Evolutionary conservation across 1,140 invertebrate species (phyloP).

Genomic region (Bombus confusus): DNA sequence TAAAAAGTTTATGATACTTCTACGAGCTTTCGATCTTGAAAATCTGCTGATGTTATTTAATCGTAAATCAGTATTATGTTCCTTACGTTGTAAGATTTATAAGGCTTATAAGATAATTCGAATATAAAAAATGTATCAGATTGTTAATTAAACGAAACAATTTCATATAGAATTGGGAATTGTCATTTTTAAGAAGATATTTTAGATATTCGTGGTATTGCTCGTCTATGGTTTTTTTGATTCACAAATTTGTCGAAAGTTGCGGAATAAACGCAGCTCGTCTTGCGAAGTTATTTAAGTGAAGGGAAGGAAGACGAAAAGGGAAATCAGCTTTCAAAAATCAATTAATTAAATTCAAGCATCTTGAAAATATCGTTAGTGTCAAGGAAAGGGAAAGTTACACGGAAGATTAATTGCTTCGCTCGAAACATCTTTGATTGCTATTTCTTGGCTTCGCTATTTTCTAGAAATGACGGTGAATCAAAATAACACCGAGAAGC

Average conservation of each 20-base stretch:
- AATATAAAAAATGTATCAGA: neutral
- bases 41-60: neutral
- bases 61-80: neutral
- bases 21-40: neutral
- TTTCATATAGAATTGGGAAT: neutral
- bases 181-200: neutral
- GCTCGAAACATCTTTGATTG: neutral
- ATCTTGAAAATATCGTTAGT: neutral
- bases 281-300: too few species aligned
- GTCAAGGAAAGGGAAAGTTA: too few species aligned
- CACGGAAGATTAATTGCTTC: too few species aligned
- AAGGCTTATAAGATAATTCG: neutral
- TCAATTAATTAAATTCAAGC: neutral
- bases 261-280: too few species aligned
- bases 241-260: too few species aligned
- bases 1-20: neutral
- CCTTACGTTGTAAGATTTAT: neutral
- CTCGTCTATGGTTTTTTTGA: neutral
- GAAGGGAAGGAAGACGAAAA: neutral
- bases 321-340: neutral
- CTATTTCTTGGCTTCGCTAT: neutral
- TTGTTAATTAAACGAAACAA: neutral
- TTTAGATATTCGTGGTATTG: neutral
- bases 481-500: neutral
- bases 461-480: neutral